Base-by-base conservation (phyloP, 35 echinoderm and acorn worm species). In the Heliocidaris erythrogramma region DNA sequence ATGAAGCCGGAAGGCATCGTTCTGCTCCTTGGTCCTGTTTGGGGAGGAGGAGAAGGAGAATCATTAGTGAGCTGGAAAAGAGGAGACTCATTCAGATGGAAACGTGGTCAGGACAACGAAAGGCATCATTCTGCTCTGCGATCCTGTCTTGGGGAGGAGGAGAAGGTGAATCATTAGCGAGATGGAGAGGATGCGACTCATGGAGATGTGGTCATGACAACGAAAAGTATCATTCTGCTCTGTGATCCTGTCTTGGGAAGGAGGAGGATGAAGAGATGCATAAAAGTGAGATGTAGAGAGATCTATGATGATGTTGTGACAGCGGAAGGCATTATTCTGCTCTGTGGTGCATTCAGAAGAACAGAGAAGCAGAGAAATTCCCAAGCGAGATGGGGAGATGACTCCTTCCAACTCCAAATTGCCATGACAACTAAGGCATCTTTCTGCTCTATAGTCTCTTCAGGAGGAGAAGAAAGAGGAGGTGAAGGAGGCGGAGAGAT, bases 301-400 rank as follows among this genome's bases (percentile, higher is more conserved):
- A 94, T 97, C 47, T 96, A 96, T 94, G 86, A 96, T 97, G 85
- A 97, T 96, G 0, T 99, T 96, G 98, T 99, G 94, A 96, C 49
- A 13, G 50, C 30, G 5, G 86, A 89, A 4, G 2, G 4, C 87
- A 89, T 89, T 9, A 32, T 47, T 47, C 31, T 48, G 7, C 29
- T 87, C 12, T 11, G 5, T 87, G 24, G 85, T 30, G 8, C 11
- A 42, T 42, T 42, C 35, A 42, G 3, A 42, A 42, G 35, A 3
- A 42, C 35, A 42, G 35, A 42, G 35, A 42, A 42, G 35, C 35
- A 42, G 35, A 42, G 35, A 42, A 42, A 42, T 42, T 42, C 35
- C 35, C 35, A 42, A 42, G 35, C 35, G 3, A 42, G 35, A 42
- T 42, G 35, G 35, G 35, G 35, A 42, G 35, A 42, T 42, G 35